Evolutionary conservation across 2,888 invertebrate genomes (phyloP).

Genomic region (Baccha elongata): DNA sequence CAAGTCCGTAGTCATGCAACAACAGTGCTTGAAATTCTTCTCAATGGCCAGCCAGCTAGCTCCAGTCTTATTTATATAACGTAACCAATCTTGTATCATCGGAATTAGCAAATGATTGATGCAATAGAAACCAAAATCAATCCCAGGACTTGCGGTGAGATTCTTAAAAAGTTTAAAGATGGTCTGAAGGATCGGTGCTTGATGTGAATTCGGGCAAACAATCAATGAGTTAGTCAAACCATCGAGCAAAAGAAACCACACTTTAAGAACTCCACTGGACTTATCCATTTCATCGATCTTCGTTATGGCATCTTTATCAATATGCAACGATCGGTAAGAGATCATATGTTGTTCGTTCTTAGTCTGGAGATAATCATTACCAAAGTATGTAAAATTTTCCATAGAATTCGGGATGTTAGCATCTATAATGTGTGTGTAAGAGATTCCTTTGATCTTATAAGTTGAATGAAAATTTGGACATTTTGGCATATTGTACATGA

Average conservation of each 20-base stretch:
- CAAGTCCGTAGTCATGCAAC: constrained; percentile 95
- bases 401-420: constrained; percentile 90
- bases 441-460: constrained; percentile 90
- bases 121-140: constrained; percentile 94
- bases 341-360: constrained; percentile 86
- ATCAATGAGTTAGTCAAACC: constrained; percentile 92
- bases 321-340: constrained; percentile 82
- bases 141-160: constrained; percentile 90
- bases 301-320: constrained; percentile 82
- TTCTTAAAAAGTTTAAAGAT: constrained; percentile 92
- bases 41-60: constrained; percentile 90
- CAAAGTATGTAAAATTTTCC: constrained; percentile 87
- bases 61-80: constrained; percentile 88
- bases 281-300: constrained; percentile 86
- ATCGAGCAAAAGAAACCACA: constrained; percentile 95
- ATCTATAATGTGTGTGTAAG: constrained; percentile 91
- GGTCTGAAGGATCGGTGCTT: constrained; percentile 93
- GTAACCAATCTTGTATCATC: constrained; percentile 96
- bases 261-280: constrained; percentile 92
- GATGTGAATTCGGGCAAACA: constrained; percentile 93
- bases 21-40: constrained; percentile 97
- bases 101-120: constrained; percentile 95
- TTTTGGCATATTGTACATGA: constrained; percentile 97
- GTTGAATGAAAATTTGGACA: constrained; percentile 96
- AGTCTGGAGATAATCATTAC: constrained; percentile 85